phyloP scores from a whole-genome alignment of 2,113 vertebrate species.

The Okapia johnstoni region DNA sequence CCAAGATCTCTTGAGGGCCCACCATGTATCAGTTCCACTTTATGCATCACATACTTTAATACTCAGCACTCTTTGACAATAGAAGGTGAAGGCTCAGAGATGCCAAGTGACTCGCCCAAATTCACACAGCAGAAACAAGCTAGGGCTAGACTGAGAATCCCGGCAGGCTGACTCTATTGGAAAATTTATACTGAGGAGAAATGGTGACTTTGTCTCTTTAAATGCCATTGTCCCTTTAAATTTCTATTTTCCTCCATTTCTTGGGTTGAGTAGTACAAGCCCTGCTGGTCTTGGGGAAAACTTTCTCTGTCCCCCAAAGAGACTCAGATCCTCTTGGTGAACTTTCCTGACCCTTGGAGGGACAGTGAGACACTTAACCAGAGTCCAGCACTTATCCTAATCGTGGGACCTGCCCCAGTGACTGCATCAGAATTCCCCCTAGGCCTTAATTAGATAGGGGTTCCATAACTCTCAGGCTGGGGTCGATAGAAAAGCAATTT shows the following conservation, averaged over 20 bases:
- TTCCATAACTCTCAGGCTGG: background rate
- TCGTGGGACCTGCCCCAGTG: background rate
- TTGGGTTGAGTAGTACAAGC: background rate
- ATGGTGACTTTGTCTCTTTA: no score
- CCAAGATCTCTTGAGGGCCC: no score
- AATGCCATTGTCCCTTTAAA: accelerated
- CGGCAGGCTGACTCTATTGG: background rate
- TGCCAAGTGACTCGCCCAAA: background rate
- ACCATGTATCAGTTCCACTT: background rate
- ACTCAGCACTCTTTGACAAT: background rate
- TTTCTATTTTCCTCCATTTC: background rate
- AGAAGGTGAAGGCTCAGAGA: background rate
- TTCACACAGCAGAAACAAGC: background rate
- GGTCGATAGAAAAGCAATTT: constrained; percentile 62
- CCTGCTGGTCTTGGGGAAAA: background rate
- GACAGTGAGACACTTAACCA: background rate
- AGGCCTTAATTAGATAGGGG: constrained; percentile 18
- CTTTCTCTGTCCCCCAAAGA: background rate
- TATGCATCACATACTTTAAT: background rate
- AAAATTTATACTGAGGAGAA: background rate
- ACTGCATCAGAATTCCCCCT: background rate
- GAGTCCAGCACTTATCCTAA: constrained; percentile 19
- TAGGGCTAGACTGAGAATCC: background rate
- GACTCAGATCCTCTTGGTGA: background rate
- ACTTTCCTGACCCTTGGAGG: background rate